Evolutionary conservation across 2,888 invertebrate species (phyloP).

Genomic region (Parasteatoda lunata): DNA sequence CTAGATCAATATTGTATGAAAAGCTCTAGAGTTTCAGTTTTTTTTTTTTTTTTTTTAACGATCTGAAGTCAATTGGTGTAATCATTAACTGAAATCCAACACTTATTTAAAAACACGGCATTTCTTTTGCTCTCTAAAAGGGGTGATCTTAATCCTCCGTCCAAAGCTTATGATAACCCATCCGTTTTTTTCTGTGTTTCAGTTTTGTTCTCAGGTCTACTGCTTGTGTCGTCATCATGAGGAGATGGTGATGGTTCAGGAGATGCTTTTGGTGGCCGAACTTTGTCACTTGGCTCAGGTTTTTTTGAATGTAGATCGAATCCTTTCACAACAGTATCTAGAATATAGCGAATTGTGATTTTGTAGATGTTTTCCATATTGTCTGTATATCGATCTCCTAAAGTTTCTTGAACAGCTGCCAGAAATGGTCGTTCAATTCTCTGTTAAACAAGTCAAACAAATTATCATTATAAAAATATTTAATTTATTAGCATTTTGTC

Average conservation of each 20-base stretch:
- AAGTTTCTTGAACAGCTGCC: slow-evolving; percentile 86
- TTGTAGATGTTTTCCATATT: slow-evolving; percentile 92
- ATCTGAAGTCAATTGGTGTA: too few species aligned
- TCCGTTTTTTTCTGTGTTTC: neutral
- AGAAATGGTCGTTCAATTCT: slow-evolving; percentile 92
- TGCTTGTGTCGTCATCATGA: neutral
- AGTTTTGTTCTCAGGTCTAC: neutral
- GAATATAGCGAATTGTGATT: slow-evolving; percentile 88
- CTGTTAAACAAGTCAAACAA: slow-evolving; percentile 76
- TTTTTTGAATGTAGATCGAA: slow-evolving; percentile 77
- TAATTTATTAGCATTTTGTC: neutral
- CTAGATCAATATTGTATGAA: too few species aligned
- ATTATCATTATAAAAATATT: neutral
- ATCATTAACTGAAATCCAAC: too few species aligned
- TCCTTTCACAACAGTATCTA: slow-evolving; percentile 87
- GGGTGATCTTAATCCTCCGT: neutral
- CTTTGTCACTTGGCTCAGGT: neutral
- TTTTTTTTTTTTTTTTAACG: too few species aligned
- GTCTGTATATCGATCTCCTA: slow-evolving; percentile 90
- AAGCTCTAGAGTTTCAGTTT: too few species aligned
- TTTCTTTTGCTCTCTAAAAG: too few species aligned
- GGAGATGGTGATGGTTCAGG: slow-evolving; percentile 58
- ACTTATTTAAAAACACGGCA: too few species aligned
- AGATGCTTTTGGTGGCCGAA: slow-evolving; percentile 46
- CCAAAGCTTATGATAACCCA: slow-evolving; percentile 13